phyloP scores from a whole-genome alignment of 2,113 vertebrate genomes.

The Protobothrops mucrosquamatus region DNA sequence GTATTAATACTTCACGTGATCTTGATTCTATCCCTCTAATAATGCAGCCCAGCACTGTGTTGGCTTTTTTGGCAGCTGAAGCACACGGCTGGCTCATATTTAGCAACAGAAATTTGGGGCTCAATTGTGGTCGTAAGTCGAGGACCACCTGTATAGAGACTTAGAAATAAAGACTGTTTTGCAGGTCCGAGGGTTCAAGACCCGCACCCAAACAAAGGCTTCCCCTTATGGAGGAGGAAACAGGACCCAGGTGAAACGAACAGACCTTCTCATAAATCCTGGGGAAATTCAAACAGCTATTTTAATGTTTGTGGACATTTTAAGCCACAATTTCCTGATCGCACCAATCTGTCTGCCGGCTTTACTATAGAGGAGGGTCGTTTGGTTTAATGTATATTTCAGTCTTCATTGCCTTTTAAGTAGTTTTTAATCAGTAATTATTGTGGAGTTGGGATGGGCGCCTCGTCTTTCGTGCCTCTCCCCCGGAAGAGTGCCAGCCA shows the following conservation, averaged over 20 bases:
- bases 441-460: conserved; percentile 74
- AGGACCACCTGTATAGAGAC: not conserved
- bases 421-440: conserved; percentile 93
- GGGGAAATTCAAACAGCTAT: conserved; percentile 44
- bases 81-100: no score
- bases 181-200: not conserved
- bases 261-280: conserved; percentile 47
- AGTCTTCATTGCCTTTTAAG: conserved; percentile 88
- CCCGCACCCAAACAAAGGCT: conserved; percentile 2
- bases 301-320: conserved; percentile 30
- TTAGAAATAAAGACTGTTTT: conserved; percentile 11
- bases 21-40: no score
- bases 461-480: conserved; percentile 63
- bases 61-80: no score
- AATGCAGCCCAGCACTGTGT: no score
- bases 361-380: conserved; percentile 70
- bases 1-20: no score
- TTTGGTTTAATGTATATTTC: conserved; percentile 84
- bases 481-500: conserved; percentile 73
- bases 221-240: not conserved
- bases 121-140: no score
- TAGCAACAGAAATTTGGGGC: no score
- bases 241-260: not conserved
- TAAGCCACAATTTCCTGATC: conserved; percentile 53
- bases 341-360: conserved; percentile 46